These are phyloP conservation scores for Bovichtus variegatus DNA, from an alignment of 2,797 vertebrate genomes.

Conservation along the genomic window DNA sequence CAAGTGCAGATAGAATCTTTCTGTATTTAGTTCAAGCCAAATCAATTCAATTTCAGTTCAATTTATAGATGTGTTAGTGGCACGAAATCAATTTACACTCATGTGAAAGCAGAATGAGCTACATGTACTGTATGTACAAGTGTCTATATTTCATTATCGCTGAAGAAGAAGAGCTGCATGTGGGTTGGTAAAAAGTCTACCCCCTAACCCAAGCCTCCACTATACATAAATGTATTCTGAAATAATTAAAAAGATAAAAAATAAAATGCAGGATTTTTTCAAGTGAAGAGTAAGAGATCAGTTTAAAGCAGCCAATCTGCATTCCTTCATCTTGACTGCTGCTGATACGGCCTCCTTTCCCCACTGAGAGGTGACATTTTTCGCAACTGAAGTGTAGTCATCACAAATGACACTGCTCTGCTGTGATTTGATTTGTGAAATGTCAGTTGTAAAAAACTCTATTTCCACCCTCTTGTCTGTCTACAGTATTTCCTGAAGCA, in stretches of 20 bases:
- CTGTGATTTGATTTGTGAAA: not conserved
- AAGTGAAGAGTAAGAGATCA: conserved; percentile 5
- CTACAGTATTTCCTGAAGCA: conserved; percentile 44
- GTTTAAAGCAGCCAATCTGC: not conserved
- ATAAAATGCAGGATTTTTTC: not conserved
- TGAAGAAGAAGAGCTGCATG: not conserved
- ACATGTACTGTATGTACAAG: not conserved
- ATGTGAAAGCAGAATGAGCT: not conserved
- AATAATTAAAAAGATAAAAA: not conserved
- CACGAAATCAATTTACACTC: not conserved
- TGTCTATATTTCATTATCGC: not conserved
- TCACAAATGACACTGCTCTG: not conserved
- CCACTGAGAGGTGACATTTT: not conserved
- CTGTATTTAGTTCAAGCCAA: not conserved
- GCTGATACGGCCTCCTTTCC: conserved; percentile 1
- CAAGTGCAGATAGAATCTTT: not conserved
- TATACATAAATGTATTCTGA: not conserved
- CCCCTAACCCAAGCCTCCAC: not conserved
- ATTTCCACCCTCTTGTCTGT: not conserved
- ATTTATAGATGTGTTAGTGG: not conserved
- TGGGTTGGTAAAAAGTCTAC: not conserved
- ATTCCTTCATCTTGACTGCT: not conserved
- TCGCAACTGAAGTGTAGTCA: conserved; percentile 1
- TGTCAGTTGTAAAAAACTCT: conserved; percentile 10
- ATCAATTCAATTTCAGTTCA: not conserved